Percentiles rank a stretch among this genome's conserved stretches.
Conservation (phyloP, 53 echinoderm and acorn worm species). For the Holothuria leucospilota region DNA sequence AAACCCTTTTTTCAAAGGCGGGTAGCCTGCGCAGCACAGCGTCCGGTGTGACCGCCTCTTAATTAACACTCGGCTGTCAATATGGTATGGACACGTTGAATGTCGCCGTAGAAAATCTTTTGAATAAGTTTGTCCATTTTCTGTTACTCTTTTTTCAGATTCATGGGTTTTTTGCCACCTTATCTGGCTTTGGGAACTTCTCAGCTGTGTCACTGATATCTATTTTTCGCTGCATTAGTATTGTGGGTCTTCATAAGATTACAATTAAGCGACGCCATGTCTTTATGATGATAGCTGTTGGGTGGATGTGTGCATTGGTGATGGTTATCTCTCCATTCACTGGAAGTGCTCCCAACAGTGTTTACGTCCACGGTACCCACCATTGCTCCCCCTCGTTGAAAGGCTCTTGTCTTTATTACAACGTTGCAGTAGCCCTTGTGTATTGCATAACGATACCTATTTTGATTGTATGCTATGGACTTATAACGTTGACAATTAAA, state of each 20-base stretch:
- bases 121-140: too few species aligned
- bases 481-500: neutral
- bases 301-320: neutral
- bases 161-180: conserved; percentile 23
- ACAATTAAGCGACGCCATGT: neutral
- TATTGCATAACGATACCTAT: conserved; percentile 5
- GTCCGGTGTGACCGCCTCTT: too few species aligned
- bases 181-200: conserved; percentile 19
- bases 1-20: too few species aligned
- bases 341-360: neutral
- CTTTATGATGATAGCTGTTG: neutral
- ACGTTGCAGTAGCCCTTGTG: neutral
- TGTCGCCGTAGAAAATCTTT: too few species aligned
- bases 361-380: conserved; percentile 23
- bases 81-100: too few species aligned
- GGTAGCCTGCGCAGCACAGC: too few species aligned
- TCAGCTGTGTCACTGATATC: conserved; percentile 11
- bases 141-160: neutral
- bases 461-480: conserved; percentile 8
- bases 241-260: neutral
- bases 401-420: conserved; percentile 6
- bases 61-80: too few species aligned
- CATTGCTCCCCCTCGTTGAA: conserved; percentile 31
- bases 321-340: conserved; percentile 5
- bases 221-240: neutral